Evolutionary conservation across 2,113 vertebrate species (phyloP).

Genomic region (Candoia aspera): DNA sequence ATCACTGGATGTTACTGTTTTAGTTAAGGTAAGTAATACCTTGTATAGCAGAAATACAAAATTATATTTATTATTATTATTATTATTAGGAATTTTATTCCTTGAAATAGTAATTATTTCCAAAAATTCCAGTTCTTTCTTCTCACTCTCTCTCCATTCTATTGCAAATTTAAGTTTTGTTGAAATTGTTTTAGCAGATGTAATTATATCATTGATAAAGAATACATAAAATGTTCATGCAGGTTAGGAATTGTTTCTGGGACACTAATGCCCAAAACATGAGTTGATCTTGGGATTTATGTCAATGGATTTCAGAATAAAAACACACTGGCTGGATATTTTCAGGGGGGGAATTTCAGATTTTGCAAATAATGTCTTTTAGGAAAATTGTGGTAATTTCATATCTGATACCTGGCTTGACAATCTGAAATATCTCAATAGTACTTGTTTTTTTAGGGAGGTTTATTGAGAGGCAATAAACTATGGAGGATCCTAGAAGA

Average conservation of each 20-base stretch:
- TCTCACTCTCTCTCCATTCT: background rate
- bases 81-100: conserved; percentile 26
- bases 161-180: background rate
- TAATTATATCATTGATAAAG: background rate
- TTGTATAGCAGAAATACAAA: background rate
- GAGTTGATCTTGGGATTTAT: background rate
- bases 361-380: background rate
- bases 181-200: background rate
- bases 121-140: background rate
- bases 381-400: background rate
- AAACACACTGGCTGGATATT: background rate
- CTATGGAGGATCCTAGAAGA: background rate
- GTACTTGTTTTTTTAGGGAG: background rate
- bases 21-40: background rate
- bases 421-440: background rate
- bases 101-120: background rate
- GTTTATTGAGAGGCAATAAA: background rate
- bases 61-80: conserved; percentile 6
- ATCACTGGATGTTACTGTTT: background rate
- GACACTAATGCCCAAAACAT: background rate
- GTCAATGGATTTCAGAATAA: background rate
- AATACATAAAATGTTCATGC: background rate
- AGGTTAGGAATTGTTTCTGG: background rate
- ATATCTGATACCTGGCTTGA: background rate
- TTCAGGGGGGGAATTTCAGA: background rate